Conservation (phyloP, 2,888 invertebrate genomes). For the Lordiphosa fenestrarum region DNA sequence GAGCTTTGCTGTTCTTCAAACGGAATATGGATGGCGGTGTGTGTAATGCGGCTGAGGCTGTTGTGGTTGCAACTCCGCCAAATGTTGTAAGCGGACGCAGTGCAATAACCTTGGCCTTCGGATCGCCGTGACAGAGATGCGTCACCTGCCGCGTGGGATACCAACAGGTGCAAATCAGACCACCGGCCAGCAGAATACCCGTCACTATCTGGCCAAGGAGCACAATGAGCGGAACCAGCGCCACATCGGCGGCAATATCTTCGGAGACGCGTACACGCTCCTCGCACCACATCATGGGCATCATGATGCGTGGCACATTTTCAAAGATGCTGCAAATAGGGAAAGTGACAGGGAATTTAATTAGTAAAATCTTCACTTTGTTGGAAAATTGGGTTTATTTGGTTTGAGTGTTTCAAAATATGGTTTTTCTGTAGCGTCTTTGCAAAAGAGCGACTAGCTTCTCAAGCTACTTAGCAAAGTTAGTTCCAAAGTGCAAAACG, state of each 20-base stretch:
- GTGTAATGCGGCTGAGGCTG: slow-evolving; percentile 6
- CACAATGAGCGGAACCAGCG: slow-evolving; percentile 82
- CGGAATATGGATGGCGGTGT: no score
- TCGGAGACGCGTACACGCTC: slow-evolving; percentile 84
- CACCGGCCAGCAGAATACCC: slow-evolving; percentile 80
- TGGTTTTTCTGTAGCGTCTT: no score
- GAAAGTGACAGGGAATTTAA: slow-evolving; percentile 3
- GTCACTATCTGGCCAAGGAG: slow-evolving; percentile 82
- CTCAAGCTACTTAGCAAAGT: no score
- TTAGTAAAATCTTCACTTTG: no score
- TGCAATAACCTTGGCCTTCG: slow-evolving; percentile 63
- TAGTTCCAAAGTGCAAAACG: no score
- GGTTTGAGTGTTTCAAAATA: no score
- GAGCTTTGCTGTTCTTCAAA: no score
- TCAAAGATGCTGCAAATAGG: slow-evolving; percentile 50
- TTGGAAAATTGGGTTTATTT: no score
- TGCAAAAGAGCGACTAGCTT: no score
- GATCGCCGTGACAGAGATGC: slow-evolving; percentile 56
- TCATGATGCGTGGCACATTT: slow-evolving; percentile 81
- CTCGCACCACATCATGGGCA: slow-evolving; percentile 90
- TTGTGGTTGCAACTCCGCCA: slow-evolving; percentile 9
- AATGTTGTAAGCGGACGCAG: slow-evolving; percentile 59
- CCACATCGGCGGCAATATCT: slow-evolving; percentile 82
- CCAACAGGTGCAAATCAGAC: slow-evolving; percentile 78
- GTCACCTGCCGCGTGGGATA: slow-evolving; percentile 73